A percentile compares a stretch with the other conserved stretches of the same genome.
Conservation (phyloP, 2,888 invertebrate species). For the Allacma fusca region DNA sequence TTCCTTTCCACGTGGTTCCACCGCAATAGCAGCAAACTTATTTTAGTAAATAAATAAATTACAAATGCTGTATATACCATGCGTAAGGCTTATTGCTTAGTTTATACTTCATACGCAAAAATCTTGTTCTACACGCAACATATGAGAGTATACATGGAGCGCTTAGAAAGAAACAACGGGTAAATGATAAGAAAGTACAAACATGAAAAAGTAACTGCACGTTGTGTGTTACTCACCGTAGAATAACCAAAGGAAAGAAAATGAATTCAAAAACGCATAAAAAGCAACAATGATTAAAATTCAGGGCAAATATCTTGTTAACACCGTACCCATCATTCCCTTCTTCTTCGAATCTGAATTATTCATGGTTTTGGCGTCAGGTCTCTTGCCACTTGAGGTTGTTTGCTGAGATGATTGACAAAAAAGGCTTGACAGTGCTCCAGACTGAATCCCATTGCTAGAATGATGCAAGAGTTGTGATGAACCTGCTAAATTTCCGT, state of each 20-base stretch:
- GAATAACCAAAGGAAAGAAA: no score
- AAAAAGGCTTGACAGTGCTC: conserved; percentile 38
- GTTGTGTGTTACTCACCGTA: no score
- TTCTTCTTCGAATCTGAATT: conserved; percentile 56
- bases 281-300: neutral
- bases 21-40: no score
- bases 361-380: conserved; percentile 56
- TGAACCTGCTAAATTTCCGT: conserved; percentile 43
- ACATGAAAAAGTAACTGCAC: no score
- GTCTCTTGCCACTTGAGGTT: conserved; percentile 40
- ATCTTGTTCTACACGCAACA: no score
- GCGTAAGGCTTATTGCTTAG: no score
- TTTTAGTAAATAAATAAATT: neutral
- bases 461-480: conserved; percentile 30
- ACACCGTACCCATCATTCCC: conserved; percentile 57
- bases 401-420: conserved; percentile 37
- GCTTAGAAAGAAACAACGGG: no score
- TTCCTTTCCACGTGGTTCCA: neutral
- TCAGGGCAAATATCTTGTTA: neutral
- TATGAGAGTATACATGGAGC: no score
- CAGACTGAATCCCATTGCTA: conserved; percentile 46
- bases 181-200: no score
- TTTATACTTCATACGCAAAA: no score
- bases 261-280: neutral
- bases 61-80: no score